Evolutionary conservation across 2,797 vertebrate species (phyloP).

Genomic region (Periophthalmus magnuspinnatus): DNA sequence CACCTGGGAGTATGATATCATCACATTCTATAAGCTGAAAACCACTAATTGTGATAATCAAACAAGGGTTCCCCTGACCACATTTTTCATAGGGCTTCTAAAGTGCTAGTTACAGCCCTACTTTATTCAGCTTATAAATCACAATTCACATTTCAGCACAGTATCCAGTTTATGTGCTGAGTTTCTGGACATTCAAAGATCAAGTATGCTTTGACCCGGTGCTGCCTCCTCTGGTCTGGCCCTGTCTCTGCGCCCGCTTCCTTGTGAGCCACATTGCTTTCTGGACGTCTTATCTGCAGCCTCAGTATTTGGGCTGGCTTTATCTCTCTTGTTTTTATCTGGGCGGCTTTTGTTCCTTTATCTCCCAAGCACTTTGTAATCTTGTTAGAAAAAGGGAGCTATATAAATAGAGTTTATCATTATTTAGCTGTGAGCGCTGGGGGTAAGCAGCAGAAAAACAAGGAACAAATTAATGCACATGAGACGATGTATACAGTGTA

Average conservation of each 20-base stretch:
- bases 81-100: neutral
- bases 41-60: too few species aligned
- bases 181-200: neutral
- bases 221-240: too few species aligned
- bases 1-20: too few species aligned
- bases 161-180: neutral
- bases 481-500: neutral
- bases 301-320: slow-evolving; percentile 11
- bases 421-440: slow-evolving; percentile 13
- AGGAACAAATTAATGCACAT: neutral
- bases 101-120: neutral
- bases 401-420: slow-evolving; percentile 18
- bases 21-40: too few species aligned
- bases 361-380: slow-evolving; percentile 14
- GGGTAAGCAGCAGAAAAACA: slow-evolving; percentile 4
- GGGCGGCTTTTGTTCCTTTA: slow-evolving; percentile 13
- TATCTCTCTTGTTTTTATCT: slow-evolving; percentile 15
- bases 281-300: slow-evolving; percentile 1
- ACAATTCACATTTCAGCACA: neutral
- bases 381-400: slow-evolving; percentile 5
- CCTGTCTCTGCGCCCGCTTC: neutral
- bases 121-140: neutral
- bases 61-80: too few species aligned
- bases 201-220: neutral
- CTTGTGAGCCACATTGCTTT: slow-evolving; percentile 1